phyloP scores from a whole-genome alignment of 2,797 vertebrate genomes.

The Darevskia mixta region DNA sequence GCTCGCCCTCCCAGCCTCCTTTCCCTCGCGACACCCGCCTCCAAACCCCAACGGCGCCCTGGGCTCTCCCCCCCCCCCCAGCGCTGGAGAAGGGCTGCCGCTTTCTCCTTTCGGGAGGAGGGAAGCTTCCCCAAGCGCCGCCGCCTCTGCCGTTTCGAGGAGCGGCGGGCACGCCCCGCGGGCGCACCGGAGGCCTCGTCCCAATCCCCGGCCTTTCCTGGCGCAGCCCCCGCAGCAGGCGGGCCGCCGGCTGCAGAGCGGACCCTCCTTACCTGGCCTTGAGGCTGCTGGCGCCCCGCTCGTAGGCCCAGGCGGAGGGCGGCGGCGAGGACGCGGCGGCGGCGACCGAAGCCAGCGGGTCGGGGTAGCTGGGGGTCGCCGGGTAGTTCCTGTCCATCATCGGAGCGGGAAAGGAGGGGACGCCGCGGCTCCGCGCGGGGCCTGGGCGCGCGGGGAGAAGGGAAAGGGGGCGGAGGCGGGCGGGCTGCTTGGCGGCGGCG shows the following conservation, averaged over 20 bases:
- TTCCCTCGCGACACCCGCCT: not conserved
- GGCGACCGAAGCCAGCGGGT: conserved; percentile 86
- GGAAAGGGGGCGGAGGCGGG: not conserved
- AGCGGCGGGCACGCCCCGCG: conserved; percentile 19
- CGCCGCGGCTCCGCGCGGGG: conserved; percentile 63
- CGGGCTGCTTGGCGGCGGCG: not conserved
- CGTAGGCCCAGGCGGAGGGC: conserved; percentile 86
- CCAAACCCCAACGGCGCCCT: too few relatives aligned
- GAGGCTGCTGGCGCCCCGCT: conserved; percentile 76
- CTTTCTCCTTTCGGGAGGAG: too few relatives aligned
- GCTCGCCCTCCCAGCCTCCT: too few relatives aligned
- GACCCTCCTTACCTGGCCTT: conserved; percentile 91
- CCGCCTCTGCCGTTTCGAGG: not conserved
- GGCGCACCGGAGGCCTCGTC: conserved; percentile 76
- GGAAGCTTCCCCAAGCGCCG: not conserved
- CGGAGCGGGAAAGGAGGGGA: conserved; percentile 74
- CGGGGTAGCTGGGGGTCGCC: conserved; percentile 90
- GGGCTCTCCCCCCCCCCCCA: too few relatives aligned
- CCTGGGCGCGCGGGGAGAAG: conserved; percentile 39
- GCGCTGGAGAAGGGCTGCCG: too few relatives aligned
- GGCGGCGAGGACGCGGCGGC: conserved; percentile 74
- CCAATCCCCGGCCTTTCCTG: conserved; percentile 85
- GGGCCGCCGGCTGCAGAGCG: conserved; percentile 49
- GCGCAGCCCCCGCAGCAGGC: conserved; percentile 68
- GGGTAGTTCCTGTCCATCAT: conserved; percentile 97